Percentiles rank a stretch among this genome's conserved stretches.
These are phyloP conservation scores for Peromyscus nudipes DNA, from an alignment of 2,797 vertebrate genomes.

Conservation along the genomic window DNA sequence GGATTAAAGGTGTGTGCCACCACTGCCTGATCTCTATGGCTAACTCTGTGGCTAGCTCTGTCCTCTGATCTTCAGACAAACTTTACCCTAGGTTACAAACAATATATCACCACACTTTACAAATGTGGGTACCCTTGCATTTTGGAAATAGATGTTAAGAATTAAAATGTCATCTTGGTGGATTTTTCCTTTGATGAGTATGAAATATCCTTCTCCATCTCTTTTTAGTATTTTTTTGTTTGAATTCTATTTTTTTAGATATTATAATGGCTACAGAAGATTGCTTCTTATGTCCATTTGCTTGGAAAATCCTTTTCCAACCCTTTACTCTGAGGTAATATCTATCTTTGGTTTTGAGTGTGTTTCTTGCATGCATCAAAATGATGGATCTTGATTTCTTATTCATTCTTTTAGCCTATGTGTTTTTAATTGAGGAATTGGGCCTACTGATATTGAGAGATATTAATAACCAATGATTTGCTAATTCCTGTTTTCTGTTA, in stretches of 20 bases:
- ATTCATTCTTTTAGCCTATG: neutral
- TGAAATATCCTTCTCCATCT: neutral
- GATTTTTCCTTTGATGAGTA: neutral
- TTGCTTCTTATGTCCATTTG: neutral
- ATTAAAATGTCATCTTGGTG: neutral
- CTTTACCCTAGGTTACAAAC: no score
- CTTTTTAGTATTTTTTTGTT: neutral
- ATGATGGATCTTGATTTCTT: neutral
- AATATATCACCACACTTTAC: neutral
- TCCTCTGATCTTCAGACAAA: no score
- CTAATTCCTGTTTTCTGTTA: neutral
- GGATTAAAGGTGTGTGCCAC: no score
- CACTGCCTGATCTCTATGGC: no score
- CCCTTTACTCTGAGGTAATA: neutral
- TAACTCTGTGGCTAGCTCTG: no score
- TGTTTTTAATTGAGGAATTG: neutral
- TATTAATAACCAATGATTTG: neutral
- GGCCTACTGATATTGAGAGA: neutral
- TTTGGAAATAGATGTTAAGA: neutral
- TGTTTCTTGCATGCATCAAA: neutral
- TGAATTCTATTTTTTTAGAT: neutral
- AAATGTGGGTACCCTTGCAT: neutral
- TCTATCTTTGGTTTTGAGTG: neutral
- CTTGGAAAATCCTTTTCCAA: neutral
- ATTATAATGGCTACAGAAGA: neutral